Percentiles rank a stretch among this genome's conserved stretches.
phyloP scores from a whole-genome alignment of 2,113 vertebrate species.

The Mystacornis crossleyi region DNA sequence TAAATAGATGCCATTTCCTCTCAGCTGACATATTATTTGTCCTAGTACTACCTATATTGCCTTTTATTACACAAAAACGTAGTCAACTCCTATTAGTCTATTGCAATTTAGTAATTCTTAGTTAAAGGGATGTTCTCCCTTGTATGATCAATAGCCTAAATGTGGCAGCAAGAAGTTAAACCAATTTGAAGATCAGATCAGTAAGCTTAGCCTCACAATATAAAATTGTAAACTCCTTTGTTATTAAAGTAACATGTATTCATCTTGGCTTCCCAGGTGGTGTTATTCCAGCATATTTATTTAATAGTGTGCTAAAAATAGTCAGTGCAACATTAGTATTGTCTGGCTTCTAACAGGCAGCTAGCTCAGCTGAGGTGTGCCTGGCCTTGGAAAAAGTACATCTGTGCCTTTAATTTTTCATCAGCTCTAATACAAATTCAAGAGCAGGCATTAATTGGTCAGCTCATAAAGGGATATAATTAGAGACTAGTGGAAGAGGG shows the following conservation, averaged over 20 bases:
- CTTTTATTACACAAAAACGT: background rate
- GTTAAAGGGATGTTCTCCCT: background rate
- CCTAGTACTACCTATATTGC: background rate
- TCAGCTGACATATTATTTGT: conserved; percentile 1
- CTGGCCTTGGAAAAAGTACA: conserved; percentile 9
- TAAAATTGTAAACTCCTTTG: background rate
- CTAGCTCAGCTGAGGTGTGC: background rate
- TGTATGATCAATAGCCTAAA: conserved; percentile 35
- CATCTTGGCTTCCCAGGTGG: conserved; percentile 45
- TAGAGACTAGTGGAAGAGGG: conserved; percentile 52
- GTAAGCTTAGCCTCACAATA: conserved; percentile 5
- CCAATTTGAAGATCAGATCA: conserved; percentile 25
- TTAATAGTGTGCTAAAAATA: conserved; percentile 49
- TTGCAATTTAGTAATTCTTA: conserved; percentile 26
- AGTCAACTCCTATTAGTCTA: background rate
- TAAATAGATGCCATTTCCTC: conserved; percentile 5
- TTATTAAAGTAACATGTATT: conserved; percentile 30
- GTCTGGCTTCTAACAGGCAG: conserved; percentile 48
- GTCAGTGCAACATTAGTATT: conserved; percentile 9
- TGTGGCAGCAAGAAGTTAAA: conserved; percentile 26
- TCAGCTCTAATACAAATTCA: conserved; percentile 60
- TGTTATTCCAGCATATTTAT: conserved; percentile 52
- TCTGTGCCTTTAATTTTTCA: conserved; percentile 71
- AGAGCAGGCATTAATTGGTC: conserved; percentile 59
- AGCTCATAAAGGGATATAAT: conserved; percentile 63